phyloP scores from a whole-genome alignment of 2,113 vertebrate genomes.

The Ctenomys sociabilis region DNA sequence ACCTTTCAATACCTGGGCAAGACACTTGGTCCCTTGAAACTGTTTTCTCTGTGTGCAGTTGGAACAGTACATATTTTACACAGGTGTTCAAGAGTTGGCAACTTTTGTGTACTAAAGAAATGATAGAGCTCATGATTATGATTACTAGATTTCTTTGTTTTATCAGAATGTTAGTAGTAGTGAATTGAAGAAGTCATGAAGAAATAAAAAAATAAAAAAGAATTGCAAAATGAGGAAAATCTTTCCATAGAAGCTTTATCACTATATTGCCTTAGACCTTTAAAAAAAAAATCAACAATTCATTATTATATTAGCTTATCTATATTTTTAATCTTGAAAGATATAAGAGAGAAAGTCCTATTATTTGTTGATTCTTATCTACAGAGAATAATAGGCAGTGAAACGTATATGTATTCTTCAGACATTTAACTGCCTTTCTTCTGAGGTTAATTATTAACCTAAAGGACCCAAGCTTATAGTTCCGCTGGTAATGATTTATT shows the following conservation, averaged over 20 bases:
- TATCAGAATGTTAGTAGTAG: background rate
- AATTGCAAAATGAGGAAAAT: background rate
- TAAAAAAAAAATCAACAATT: background rate
- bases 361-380: too few species aligned
- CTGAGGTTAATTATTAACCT: background rate
- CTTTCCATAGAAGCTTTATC: background rate
- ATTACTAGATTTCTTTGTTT: background rate
- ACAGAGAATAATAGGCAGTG: background rate
- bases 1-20: background rate
- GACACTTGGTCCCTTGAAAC: background rate
- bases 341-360: background rate
- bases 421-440: background rate
- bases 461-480: background rate
- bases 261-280: background rate
- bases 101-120: background rate
- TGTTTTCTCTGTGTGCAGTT: background rate
- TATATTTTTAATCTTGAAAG: background rate
- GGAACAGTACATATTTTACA: background rate
- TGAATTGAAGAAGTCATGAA: background rate
- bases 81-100: background rate
- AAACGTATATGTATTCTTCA: background rate
- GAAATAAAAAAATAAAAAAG: background rate
- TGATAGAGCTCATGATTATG: background rate
- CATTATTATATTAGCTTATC: background rate
- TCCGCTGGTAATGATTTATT: background rate